These are phyloP conservation scores for Rhadina sibilatrix DNA, from an alignment of 2,113 vertebrate species.

Conservation along the genomic window DNA sequence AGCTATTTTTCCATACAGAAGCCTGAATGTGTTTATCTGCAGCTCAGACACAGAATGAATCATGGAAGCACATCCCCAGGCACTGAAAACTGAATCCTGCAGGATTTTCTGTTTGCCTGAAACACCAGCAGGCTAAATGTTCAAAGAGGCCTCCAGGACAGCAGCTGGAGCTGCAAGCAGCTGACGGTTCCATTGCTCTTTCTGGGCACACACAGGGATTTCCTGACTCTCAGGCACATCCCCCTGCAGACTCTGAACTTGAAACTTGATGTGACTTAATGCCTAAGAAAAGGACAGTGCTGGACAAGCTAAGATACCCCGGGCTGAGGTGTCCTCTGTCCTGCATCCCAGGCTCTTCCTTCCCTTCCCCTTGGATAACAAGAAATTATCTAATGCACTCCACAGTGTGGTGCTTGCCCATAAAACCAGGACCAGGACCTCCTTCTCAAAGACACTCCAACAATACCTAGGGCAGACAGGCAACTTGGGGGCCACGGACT, in stretches of 20 bases:
- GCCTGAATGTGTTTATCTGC: conserved; percentile 33
- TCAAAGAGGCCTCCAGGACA: background rate
- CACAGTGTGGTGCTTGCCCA: background rate
- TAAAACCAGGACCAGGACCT: background rate
- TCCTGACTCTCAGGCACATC: background rate
- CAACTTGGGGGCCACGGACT: rapidly evolving
- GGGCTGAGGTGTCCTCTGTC: background rate
- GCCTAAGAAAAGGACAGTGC: rapidly evolving
- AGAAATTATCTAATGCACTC: background rate
- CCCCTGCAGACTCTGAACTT: background rate
- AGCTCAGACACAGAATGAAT: conserved; percentile 31
- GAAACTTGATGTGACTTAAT: background rate
- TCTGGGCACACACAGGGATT: background rate
- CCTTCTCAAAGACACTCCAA: background rate
- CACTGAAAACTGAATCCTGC: background rate
- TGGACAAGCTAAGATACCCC: background rate
- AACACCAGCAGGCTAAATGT: background rate
- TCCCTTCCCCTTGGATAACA: background rate
- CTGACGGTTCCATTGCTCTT: background rate
- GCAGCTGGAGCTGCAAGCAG: background rate
- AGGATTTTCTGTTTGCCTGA: conserved; percentile 14
- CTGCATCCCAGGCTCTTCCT: background rate
- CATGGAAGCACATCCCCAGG: conserved; percentile 17
- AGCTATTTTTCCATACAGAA: conserved; percentile 47
- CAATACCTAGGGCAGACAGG: background rate